Percentiles rank a stretch among this genome's conserved stretches.
Evolutionary conservation across 2,797 vertebrate species (phyloP).

Genomic region (Chelmon rostratus): DNA sequence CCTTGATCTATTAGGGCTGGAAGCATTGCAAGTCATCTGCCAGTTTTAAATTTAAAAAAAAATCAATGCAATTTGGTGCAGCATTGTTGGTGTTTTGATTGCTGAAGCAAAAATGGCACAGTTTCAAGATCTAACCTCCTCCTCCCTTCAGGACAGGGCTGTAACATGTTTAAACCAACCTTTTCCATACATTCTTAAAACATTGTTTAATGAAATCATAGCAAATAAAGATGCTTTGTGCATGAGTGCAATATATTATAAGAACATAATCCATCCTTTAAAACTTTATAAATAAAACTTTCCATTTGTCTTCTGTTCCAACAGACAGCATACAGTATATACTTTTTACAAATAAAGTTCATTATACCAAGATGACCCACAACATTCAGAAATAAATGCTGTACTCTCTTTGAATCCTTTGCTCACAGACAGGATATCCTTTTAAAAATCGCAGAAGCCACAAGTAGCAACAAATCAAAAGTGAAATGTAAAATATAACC

Average conservation of each 20-base stretch:
- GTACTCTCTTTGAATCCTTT: background rate
- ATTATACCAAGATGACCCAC: conserved; percentile 65
- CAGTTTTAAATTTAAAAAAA: conserved; percentile 5
- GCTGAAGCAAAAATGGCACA: conserved; percentile 42
- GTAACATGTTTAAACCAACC: background rate
- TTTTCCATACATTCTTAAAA: conserved; percentile 51
- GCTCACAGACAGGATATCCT: background rate
- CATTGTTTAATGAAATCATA: conserved; percentile 40
- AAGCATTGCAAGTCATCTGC: conserved; percentile 47
- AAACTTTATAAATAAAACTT: conserved; percentile 63
- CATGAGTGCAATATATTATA: conserved; percentile 53
- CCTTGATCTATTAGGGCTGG: conserved; percentile 39
- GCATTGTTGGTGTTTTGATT: conserved; percentile 37
- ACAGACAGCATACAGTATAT: conserved; percentile 53
- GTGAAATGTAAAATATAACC: conserved; percentile 10
- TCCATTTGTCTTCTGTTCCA: conserved; percentile 61
- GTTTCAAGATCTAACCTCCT: conserved; percentile 27
- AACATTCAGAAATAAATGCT: conserved; percentile 18
- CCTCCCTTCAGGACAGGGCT: conserved; percentile 20
- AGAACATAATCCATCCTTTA: conserved; percentile 46
- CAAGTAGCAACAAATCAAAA: background rate
- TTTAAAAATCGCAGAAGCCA: background rate
- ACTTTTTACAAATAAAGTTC: conserved; percentile 21
- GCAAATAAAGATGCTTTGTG: conserved; percentile 66
- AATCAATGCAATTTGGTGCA: conserved; percentile 35